Conservation (phyloP, 2,797 vertebrate genomes). For the Psittacula echo region DNA sequence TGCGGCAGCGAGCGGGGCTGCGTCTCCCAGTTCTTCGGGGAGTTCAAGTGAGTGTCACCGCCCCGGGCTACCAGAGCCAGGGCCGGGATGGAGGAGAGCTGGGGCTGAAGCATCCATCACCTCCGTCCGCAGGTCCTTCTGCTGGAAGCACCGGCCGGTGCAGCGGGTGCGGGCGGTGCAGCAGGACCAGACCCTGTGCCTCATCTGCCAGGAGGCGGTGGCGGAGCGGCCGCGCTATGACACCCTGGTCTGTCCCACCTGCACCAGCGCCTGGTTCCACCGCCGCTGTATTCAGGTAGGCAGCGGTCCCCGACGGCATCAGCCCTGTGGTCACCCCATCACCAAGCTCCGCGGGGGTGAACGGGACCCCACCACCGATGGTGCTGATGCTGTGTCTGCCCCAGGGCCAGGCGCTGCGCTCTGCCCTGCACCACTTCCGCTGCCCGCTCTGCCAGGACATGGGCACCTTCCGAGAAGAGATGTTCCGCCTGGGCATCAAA, state of each 20-base stretch:
- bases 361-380: accelerated
- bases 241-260: neutral
- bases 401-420: neutral
- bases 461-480: neutral
- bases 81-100: accelerated
- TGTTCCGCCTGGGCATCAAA: neutral
- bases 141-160: neutral
- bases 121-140: neutral
- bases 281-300: neutral
- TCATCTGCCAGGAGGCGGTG: neutral
- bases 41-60: slow-evolving; percentile 76
- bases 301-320: accelerated
- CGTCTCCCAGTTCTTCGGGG: slow-evolving; percentile 77
- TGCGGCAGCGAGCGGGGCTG: slow-evolving; percentile 76
- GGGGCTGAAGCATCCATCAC: neutral
- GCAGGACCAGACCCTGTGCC: neutral
- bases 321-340: accelerated
- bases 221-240: accelerated
- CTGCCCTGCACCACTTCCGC: neutral
- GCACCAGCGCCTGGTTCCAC: neutral
- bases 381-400: neutral
- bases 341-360: accelerated
- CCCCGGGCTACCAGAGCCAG: accelerated
- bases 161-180: neutral
- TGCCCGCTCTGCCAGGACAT: neutral